A percentile compares a stretch with the other conserved stretches of the same genome.
These are phyloP conservation scores for Limenitis camilla DNA, from an alignment of 2,888 invertebrate genomes.

Conservation along the genomic window DNA sequence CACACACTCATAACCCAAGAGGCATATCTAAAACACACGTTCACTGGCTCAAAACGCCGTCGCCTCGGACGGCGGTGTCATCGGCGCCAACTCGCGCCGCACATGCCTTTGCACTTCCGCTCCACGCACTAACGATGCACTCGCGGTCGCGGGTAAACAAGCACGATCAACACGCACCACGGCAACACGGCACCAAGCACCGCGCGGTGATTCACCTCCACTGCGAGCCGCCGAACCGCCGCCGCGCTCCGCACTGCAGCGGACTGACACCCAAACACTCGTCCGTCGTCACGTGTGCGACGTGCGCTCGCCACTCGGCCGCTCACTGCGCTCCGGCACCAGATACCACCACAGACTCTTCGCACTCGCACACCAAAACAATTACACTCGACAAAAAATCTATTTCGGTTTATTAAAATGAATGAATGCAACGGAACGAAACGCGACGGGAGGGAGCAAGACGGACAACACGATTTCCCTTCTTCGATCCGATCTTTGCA, in stretches of 20 bases:
- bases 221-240: conserved; percentile 56
- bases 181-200: conserved; percentile 31
- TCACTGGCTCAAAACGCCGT: conserved; percentile 60
- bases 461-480: conserved; percentile 57
- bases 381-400: conserved; percentile 50
- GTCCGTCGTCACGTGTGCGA: conserved; percentile 63
- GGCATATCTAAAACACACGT: conserved; percentile 62
- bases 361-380: conserved; percentile 43
- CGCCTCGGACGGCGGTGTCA: conserved; percentile 62
- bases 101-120: conserved; percentile 70
- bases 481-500: conserved; percentile 56
- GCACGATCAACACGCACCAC: conserved; percentile 51
- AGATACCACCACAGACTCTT: conserved; percentile 45
- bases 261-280: conserved; percentile 68
- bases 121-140: conserved; percentile 66
- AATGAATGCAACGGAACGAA: conserved; percentile 37
- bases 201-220: conserved; percentile 45
- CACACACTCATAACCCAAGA: conserved; percentile 73
- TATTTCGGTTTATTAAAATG: conserved; percentile 47
- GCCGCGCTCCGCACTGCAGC: conserved; percentile 51
- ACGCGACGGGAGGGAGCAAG: conserved; percentile 50
- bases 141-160: conserved; percentile 71
- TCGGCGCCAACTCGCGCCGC: conserved; percentile 63
- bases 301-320: conserved; percentile 68
- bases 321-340: conserved; percentile 40